Evolutionary conservation across 2,113 vertebrate genomes (phyloP).

Genomic region (Chascanopsetta lugubris): DNA sequence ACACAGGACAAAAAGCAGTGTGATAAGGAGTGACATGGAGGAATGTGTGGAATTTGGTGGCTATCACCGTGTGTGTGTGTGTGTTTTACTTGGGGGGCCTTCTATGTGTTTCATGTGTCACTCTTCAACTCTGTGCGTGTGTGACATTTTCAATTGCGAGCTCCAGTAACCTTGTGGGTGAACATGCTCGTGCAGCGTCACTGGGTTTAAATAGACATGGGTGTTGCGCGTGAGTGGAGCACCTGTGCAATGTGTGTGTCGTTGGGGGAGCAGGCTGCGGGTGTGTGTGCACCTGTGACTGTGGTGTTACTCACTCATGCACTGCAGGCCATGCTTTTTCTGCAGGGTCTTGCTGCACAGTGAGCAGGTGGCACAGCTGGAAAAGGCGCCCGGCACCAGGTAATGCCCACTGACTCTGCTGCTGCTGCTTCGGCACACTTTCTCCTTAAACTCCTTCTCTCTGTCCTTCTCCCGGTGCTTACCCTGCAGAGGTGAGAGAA

Average conservation of each 20-base stretch:
- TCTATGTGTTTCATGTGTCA: neutral
- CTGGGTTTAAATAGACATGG: slow-evolving; percentile 9
- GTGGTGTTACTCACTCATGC: slow-evolving; percentile 88
- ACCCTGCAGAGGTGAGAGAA: slow-evolving; percentile 79
- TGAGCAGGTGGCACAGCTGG: slow-evolving; percentile 87
- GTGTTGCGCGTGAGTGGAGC: slow-evolving; percentile 24
- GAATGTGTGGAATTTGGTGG: too few species aligned
- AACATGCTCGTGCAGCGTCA: slow-evolving; percentile 26
- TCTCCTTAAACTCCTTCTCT: slow-evolving; percentile 80
- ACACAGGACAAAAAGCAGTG: too few species aligned
- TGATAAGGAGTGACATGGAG: too few species aligned
- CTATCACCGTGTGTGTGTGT: too few species aligned
- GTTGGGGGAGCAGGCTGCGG: slow-evolving; percentile 30
- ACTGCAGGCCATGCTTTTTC: slow-evolving; percentile 88
- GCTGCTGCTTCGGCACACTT: slow-evolving; percentile 22
- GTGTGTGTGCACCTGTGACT: slow-evolving; percentile 31
- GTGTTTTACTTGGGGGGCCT: too few species aligned
- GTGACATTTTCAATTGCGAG: neutral
- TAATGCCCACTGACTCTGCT: slow-evolving; percentile 76
- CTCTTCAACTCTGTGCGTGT: neutral
- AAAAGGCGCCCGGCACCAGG: slow-evolving; percentile 84
- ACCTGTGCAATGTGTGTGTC: slow-evolving; percentile 30
- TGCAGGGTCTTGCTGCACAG: slow-evolving; percentile 88
- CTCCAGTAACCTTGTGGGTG: slow-evolving; percentile 4
- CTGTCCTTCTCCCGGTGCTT: slow-evolving; percentile 86